Percentiles rank a stretch among this genome's conserved stretches.
Conservation (phyloP, 2,113 vertebrate genomes). For the Tupaia chinensis region DNA sequence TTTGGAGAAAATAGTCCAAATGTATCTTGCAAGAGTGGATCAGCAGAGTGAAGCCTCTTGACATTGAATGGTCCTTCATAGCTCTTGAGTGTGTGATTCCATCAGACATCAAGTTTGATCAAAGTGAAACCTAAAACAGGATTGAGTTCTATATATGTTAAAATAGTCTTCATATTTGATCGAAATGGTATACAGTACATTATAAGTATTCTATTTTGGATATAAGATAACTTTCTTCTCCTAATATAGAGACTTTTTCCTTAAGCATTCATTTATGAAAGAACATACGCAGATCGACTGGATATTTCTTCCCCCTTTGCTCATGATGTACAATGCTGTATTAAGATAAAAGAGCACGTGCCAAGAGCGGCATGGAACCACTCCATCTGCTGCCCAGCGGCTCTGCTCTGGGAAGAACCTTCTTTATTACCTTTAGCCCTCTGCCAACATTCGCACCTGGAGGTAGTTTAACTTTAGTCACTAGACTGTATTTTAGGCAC, state of each 20-base stretch:
- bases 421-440: background rate
- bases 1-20: constrained; percentile 7
- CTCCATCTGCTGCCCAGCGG: background rate
- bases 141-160: background rate
- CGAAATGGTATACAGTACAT: background rate
- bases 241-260: background rate
- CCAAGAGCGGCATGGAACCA: background rate
- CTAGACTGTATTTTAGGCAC: constrained; percentile 24
- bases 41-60: background rate
- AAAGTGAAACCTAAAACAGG: background rate
- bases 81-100: background rate
- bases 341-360: background rate
- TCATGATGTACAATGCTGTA: background rate
- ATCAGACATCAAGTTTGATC: background rate
- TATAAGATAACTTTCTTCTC: background rate
- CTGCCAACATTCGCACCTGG: constrained; percentile 27
- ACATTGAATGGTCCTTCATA: background rate
- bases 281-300: background rate
- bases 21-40: background rate
- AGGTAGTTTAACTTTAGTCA: constrained; percentile 16
- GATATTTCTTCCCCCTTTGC: background rate
- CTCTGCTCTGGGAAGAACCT: background rate
- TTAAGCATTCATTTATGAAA: background rate
- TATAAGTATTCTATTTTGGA: background rate
- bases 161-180: background rate